These are phyloP conservation scores for Chrysaora quinquecirrha DNA, from an alignment of 30 jellyfish, hydroid and myxozoan species.

Conservation along the genomic window DNA sequence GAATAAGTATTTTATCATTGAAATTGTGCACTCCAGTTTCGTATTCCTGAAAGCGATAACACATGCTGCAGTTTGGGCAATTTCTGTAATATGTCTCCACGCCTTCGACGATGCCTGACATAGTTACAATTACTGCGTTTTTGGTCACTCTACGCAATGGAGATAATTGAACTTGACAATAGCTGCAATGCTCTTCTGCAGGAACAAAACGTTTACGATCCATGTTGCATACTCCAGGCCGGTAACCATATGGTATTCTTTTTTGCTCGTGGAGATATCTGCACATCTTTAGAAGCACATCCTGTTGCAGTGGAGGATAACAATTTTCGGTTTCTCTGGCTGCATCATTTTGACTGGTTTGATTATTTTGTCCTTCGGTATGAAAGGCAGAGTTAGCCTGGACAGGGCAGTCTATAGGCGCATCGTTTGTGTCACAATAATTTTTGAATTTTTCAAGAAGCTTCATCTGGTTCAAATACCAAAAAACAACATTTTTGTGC, in stretches of 20 bases:
- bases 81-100: not conserved
- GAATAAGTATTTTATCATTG: constrained; percentile 28
- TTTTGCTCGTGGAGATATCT: constrained; percentile 16
- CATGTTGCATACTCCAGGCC: not conserved
- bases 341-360: not conserved
- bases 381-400: too few species aligned
- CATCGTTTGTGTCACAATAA: too few species aligned
- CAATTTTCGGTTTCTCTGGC: not conserved
- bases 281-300: constrained; percentile 16
- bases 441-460: not conserved
- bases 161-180: not conserved
- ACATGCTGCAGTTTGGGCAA: constrained; percentile 12
- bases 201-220: not conserved
- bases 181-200: not conserved
- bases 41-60: constrained; percentile 40
- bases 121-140: constrained; percentile 3
- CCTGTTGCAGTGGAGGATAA: constrained; percentile 13
- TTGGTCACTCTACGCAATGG: not conserved
- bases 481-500: constrained; percentile 14
- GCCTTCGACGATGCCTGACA: not conserved
- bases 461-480: constrained; percentile 17
- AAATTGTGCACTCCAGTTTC: constrained; percentile 28
- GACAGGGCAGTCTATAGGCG: too few species aligned
- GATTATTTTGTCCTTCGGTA: not conserved
- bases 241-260: not conserved